Percentiles rank a stretch among this genome's conserved stretches.
These are phyloP conservation scores for Oreochromis grahami DNA, from an alignment of 2,797 vertebrate species.

Conservation along the genomic window DNA sequence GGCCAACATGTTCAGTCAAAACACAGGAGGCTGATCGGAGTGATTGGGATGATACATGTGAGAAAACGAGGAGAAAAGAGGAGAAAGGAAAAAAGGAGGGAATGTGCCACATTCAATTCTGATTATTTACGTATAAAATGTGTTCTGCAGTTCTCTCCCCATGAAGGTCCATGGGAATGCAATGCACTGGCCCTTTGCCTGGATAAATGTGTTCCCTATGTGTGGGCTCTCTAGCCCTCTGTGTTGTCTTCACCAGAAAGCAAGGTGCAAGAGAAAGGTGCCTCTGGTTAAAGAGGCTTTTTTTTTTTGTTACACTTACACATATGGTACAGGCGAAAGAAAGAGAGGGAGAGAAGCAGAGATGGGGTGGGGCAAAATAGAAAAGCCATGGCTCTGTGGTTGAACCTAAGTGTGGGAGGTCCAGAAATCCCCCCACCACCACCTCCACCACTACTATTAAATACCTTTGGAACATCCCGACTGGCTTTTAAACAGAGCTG, in stretches of 20 bases:
- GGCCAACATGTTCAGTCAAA: slow-evolving; percentile 58
- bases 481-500: slow-evolving; percentile 71
- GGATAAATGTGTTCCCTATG: slow-evolving; percentile 75
- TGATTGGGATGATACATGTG: slow-evolving; percentile 64
- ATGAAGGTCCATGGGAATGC: slow-evolving; percentile 68
- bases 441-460: slow-evolving; percentile 63
- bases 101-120: slow-evolving; percentile 71
- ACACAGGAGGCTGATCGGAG: slow-evolving; percentile 59
- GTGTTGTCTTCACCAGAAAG: slow-evolving; percentile 54
- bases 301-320: slow-evolving; percentile 20
- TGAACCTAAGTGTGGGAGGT: slow-evolving; percentile 78
- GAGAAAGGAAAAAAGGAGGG: slow-evolving; percentile 37
- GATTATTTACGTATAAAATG: slow-evolving; percentile 70
- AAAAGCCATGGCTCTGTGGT: slow-evolving; percentile 66
- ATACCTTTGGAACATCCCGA: slow-evolving; percentile 72
- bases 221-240: slow-evolving; percentile 53
- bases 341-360: not conserved
- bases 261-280: slow-evolving; percentile 65
- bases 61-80: slow-evolving; percentile 38
- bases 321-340: slow-evolving; percentile 41
- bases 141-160: slow-evolving; percentile 59
- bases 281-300: slow-evolving; percentile 54
- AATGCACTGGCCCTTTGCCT: slow-evolving; percentile 69
- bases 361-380: slow-evolving; percentile 47
- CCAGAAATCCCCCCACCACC: slow-evolving; percentile 43